phyloP scores from a whole-genome alignment of 2,113 vertebrate species.

The Psittacus erithacus region DNA sequence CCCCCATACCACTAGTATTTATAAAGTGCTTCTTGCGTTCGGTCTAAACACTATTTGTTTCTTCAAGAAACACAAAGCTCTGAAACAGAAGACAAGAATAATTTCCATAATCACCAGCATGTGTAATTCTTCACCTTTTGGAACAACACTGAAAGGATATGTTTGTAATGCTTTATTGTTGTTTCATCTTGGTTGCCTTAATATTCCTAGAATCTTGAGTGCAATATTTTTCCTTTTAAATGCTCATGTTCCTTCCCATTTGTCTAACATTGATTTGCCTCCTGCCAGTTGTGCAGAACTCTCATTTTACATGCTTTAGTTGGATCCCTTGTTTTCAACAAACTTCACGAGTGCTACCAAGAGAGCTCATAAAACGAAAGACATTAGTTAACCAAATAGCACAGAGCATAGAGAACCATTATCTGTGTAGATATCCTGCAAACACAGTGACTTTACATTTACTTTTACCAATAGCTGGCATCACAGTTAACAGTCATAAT shows the following conservation, averaged over 20 bases:
- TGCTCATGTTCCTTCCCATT: not conserved
- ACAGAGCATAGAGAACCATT: not conserved
- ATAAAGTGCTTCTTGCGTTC: not conserved
- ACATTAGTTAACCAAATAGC: not conserved
- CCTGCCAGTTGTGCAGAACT: not conserved
- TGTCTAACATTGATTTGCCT: not conserved
- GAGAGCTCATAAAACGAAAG: not conserved
- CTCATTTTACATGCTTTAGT: not conserved
- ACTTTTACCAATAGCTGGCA: not conserved
- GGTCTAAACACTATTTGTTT: not conserved
- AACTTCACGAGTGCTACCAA: not conserved
- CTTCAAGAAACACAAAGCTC: not conserved
- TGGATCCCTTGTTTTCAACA: not conserved
- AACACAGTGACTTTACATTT: not conserved
- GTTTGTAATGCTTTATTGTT: not conserved
- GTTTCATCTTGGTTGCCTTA: not conserved
- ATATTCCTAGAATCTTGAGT: not conserved
- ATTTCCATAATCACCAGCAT: not conserved
- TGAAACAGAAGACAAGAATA: not conserved
- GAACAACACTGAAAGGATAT: not conserved
- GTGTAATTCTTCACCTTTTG: not conserved
- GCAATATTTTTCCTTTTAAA: not conserved
- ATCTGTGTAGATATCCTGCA: not conserved
- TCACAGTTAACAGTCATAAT: not conserved
- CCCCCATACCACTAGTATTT: not conserved